phyloP scores from a whole-genome alignment of 2,113 vertebrate species.

The Poeciliopsis prolifica region DNA sequence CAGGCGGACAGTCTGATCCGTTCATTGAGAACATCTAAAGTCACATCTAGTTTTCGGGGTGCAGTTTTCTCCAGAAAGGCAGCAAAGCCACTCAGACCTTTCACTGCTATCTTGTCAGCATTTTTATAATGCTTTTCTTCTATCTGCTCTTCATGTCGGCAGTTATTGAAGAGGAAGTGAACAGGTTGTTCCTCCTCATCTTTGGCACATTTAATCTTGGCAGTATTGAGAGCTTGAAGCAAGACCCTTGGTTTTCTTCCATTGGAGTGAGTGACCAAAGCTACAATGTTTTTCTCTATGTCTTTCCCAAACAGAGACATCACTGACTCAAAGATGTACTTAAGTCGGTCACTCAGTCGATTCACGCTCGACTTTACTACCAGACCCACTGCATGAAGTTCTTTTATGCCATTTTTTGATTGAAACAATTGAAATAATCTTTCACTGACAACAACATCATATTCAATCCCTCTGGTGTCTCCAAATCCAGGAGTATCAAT shows the following conservation, averaged over 20 bases:
- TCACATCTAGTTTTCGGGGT: neutral
- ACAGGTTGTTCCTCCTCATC: conserved; percentile 14
- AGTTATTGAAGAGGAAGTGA: conserved; percentile 10
- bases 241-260: neutral
- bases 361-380: conserved; percentile 20
- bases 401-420: neutral
- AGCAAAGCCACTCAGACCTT: neutral
- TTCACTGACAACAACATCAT: neutral
- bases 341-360: conserved; percentile 15
- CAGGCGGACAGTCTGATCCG: conserved; percentile 1
- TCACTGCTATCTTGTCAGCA: neutral
- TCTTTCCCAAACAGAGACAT: conserved; percentile 18
- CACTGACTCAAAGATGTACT: neutral
- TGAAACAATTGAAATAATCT: conserved; percentile 15
- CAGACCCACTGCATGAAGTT: conserved; percentile 39
- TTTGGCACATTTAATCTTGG: conserved; percentile 21
- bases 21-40: neutral
- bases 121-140: no score
- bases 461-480: neutral
- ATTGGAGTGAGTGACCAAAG: neutral
- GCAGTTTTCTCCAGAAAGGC: neutral
- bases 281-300: neutral
- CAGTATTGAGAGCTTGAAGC: neutral
- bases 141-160: neutral
- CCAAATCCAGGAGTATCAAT: neutral